Conservation (phyloP, 2,797 vertebrate species). For the Enteromius thamalakanensis region DNA sequence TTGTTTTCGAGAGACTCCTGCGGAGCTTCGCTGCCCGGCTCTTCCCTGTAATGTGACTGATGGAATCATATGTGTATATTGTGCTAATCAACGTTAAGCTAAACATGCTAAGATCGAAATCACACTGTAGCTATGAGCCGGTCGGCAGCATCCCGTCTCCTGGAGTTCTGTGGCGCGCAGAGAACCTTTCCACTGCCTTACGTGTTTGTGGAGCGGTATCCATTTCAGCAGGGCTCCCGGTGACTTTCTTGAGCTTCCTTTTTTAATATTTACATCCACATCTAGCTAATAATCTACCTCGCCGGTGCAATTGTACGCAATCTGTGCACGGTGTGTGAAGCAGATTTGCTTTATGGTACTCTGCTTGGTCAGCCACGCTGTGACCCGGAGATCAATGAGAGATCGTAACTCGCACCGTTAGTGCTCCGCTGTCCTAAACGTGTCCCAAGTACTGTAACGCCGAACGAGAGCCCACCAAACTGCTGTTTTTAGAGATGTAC, state of each 20-base stretch:
- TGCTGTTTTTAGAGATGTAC: conserved; percentile 50
- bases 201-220: neutral
- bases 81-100: conserved; percentile 59
- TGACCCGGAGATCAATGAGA: conserved; percentile 7
- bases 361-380: conserved; percentile 37
- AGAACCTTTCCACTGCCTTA: conserved; percentile 5
- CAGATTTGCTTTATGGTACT: conserved; percentile 58
- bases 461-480: conserved; percentile 14
- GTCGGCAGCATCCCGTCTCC: neutral
- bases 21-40: neutral
- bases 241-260: conserved; percentile 39
- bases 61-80: conserved; percentile 58
- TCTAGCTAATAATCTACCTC: conserved; percentile 79
- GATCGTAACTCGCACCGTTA: conserved; percentile 22
- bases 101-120: conserved; percentile 42
- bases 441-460: neutral
- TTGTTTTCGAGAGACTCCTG: conserved; percentile 8
- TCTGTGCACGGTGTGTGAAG: conserved; percentile 36
- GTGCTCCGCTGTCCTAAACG: conserved; percentile 2
- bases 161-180: neutral
- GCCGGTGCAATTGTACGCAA: conserved; percentile 46
- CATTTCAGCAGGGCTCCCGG: conserved; percentile 11
- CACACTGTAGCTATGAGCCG: conserved; percentile 66
- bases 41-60: conserved; percentile 60
- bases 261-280: conserved; percentile 47